phyloP scores from a whole-genome alignment of 2,888 invertebrate genomes.

The Leucophenga montana region DNA sequence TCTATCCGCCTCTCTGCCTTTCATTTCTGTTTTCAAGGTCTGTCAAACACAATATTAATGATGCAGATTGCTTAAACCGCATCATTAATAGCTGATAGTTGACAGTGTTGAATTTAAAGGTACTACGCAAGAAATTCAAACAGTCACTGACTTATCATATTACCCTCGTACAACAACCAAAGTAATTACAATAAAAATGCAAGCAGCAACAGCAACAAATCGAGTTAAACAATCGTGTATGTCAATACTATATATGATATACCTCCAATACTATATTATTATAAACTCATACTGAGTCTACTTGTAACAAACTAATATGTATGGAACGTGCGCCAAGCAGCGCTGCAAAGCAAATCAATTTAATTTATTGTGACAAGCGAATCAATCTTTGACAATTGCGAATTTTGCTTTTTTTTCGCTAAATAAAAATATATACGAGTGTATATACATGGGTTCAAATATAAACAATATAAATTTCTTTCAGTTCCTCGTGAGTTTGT shows the following conservation, averaged over 20 bases:
- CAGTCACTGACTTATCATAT: no score
- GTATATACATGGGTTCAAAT: neutral
- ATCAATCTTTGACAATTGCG: slow-evolving; percentile 14
- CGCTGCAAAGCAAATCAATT: slow-evolving; percentile 21
- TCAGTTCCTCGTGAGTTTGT: neutral
- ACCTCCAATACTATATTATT: no score
- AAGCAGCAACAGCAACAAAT: no score
- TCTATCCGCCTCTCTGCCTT: no score
- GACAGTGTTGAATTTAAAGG: no score
- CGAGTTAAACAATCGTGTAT: slow-evolving; percentile 29
- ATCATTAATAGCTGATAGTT: no score
- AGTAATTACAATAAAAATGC: slow-evolving; percentile 41
- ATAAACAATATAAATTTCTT: neutral
- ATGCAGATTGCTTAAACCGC: no score
- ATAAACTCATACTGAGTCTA: no score
- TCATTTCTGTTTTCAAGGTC: no score
- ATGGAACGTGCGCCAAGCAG: neutral
- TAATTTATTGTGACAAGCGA: slow-evolving; percentile 24
- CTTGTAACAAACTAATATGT: no score
- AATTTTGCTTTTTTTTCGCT: neutral
- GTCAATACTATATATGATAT: neutral
- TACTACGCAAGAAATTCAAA: no score
- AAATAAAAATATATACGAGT: neutral
- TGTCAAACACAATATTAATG: no score
- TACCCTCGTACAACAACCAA: slow-evolving; percentile 29